Evolutionary conservation across 2,113 vertebrate genomes (phyloP).

Genomic region (Cavia aperea): DNA sequence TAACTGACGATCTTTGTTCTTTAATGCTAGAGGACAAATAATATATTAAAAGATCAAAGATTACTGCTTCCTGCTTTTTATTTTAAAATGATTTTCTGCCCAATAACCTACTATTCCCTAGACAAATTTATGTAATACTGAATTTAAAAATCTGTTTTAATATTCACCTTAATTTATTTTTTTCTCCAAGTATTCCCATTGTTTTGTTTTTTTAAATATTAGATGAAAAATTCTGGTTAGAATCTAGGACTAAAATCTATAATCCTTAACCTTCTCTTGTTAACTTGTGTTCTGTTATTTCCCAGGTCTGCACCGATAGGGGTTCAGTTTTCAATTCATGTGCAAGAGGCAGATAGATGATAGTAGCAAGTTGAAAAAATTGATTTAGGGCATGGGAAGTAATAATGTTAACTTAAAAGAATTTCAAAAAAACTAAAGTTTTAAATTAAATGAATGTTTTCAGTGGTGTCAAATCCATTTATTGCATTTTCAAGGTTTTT

Average conservation of each 20-base stretch:
- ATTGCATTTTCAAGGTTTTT: slow-evolving; percentile 19
- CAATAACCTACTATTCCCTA: background rate
- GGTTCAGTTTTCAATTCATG: background rate
- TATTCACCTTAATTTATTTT: background rate
- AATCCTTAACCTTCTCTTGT: background rate
- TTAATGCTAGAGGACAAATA: background rate
- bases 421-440: slow-evolving; percentile 10
- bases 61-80: background rate
- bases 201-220: background rate
- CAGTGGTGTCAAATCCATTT: background rate
- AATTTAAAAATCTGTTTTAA: background rate
- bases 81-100: slow-evolving; percentile 31
- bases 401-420: background rate
- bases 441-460: background rate
- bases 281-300: background rate
- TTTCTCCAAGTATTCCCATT: background rate
- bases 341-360: background rate
- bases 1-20: background rate
- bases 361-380: background rate
- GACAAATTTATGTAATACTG: background rate
- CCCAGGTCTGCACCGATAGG: background rate
- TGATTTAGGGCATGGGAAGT: background rate
- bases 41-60: background rate
- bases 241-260: background rate
- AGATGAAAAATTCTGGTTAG: background rate